Base-by-base conservation (phyloP, 2,888 invertebrate species). In the Heliconius charithonia region DNA sequence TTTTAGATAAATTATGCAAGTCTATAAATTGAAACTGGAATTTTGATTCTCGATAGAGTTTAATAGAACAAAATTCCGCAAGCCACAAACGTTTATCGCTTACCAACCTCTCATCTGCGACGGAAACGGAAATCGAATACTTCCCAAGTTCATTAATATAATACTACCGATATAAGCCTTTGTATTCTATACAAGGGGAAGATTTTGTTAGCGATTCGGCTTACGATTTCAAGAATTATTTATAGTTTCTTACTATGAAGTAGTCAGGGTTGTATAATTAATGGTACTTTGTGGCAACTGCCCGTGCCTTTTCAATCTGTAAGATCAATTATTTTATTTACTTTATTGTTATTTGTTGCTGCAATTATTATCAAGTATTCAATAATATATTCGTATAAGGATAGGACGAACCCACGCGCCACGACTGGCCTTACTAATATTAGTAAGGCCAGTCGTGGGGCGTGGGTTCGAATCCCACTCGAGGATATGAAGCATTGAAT, bases 51-150 rank as follows among this genome's bases (percentile, higher is more conserved):
- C 22, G 10, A n/a, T 67, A 67, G 2, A 67, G 37, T 41, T 41
- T 25, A 67, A 71, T 32, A 71, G 32, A 71, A n/a, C 7, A 32
- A 51, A 71, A 71, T 56, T 71, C 32, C 71, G 29, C 67, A 71
- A 72, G 7, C 71, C 71, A 72, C 71, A 72, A 56, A 56, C 71
- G 71, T 2, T 72, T 72, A 72, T 72, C 71, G 56, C 56, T 59
- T 72, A 72, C 51, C 56, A 32, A 72, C 56, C 32, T 32, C 25
- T 72, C 71, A 72, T 72, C 71, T 72, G 56, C 70, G 27, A 51
- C 62, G 70, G 62, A 70, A 76, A 41, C 70, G 76, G 59, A 76
- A 59, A 76, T 76, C 70, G 76, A 78, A 63, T 72, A 70, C 77
- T 72, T 72, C 71, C 56, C 71, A 59, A 72, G n/a, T 72, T 72